Evolutionary conservation across 2,888 invertebrate genomes (phyloP), one percentile per base, ranked within the genome.

Genomic region (Brenthis hecate): DNA sequence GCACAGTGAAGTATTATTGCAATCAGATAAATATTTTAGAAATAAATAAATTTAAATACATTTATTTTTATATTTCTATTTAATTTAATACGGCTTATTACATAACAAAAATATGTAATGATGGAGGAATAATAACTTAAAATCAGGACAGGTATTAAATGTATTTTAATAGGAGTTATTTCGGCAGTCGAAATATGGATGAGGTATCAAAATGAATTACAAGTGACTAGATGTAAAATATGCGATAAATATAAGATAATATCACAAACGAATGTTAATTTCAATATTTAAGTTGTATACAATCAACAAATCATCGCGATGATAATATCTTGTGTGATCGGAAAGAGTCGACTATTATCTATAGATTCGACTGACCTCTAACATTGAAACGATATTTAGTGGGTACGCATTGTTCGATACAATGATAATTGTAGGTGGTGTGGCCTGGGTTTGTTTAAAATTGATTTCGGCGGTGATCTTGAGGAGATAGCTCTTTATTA

Each of bases 241-340:
- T 43, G 65, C 53, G 72, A 74, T 73, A 73, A 72, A 70, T 72
- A 69, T 66, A 53, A 71, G 72, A 72, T 72, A 72, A 68, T 85
- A 89, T 88, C 88, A 83, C 85, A 87, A 89, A 89, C 88, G 85
- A 89, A 88, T 87, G 86, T 88, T 90, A 89, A 90, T 91, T 90
- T 89, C 90, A 91, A 90, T 90, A 89, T 89, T 89, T 89, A 88
- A 88, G 86, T 85, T 85, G 87, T 83, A 81, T 87, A 85, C 83
- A 85, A 86, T 89, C 90, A 87, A 92, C 91, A 91, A 91, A 92
- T 91, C 90, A 92, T 88, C 85, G 85, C 85, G 91, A 89, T 90
- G 76, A 80, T 89, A 90, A 80, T 89, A 90, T 90, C 89, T 88
- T 85, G 83, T 83, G 85, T 85, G 86, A 87, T 85, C 84, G 82